Base-by-base conservation (phyloP, 2,113 vertebrate species). In the Brachypteracias leptosomus region DNA sequence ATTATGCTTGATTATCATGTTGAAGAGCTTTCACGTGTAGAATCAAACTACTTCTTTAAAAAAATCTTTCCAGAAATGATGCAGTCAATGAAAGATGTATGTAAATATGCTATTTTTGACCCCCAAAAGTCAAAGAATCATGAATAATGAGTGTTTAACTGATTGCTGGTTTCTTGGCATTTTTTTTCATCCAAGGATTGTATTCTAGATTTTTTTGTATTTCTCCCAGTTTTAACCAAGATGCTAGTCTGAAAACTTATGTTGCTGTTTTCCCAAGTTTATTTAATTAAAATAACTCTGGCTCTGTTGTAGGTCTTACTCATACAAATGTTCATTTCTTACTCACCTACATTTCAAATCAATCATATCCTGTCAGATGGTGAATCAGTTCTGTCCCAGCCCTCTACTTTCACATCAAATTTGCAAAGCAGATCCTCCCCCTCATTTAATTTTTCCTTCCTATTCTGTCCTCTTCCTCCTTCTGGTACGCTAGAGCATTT, bases 381-480 rank as follows among this genome's bases (percentile, higher is more conserved):
- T 85, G 28, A 54, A 40, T 71, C 36, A 67, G 22, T 93, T 91
- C 65, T 83, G 16, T 72, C 77, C 73, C 88, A 93, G 11, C 35
- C 73, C 25, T 88, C 51, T 76, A 54, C 44, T 90, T 89, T 55
- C 51, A 63, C 46, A 91, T 25, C 35, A 87, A 66, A 81, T 80
- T 87, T 79, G 40, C 29, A 91, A 82, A 91, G 22, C 33, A 80
- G 55, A 74, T 95, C 70, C 42, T 75, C 91, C 96, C 4, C 29
- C 35, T 87, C 61, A 38, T 77, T 90, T 94, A 74, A 85, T 93
- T 93, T 91, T 91, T 75, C 51, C 70, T 91, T 87, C 42, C 7
- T 63, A 22, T 95, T 79, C 79, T 52, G 7, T 75, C 36, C 18
- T 87, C 7, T 70, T 74, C 35, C 19, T 89, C 24, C 46, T 74